phyloP scores from a whole-genome alignment of 1,140 invertebrate species.

The Eueides isabella region DNA sequence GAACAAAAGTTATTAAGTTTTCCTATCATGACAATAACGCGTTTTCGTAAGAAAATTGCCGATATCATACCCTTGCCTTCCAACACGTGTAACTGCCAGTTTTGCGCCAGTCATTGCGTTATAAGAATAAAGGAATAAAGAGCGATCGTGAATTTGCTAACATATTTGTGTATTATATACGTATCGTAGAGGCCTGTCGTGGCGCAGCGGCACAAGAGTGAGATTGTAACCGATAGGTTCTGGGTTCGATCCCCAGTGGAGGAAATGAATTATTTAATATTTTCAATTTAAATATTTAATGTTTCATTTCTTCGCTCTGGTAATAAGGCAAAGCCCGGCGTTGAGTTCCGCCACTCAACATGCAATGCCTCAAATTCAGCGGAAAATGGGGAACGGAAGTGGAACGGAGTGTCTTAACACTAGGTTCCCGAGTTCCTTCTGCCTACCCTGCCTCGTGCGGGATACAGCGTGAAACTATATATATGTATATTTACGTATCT shows the following conservation, averaged over 20 bases:
- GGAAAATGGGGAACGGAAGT: not conserved
- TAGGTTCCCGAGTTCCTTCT: not conserved
- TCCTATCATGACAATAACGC: not conserved
- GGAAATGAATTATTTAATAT: too few relatives aligned
- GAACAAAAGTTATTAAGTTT: not conserved
- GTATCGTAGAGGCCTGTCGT: not conserved
- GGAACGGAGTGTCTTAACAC: not conserved
- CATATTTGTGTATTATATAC: not conserved
- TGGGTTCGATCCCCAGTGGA: not conserved
- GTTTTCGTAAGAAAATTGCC: not conserved
- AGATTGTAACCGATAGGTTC: not conserved
- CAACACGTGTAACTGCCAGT: constrained; percentile 1
- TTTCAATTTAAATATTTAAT: not conserved
- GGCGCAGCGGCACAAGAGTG: not conserved
- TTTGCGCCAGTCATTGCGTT: constrained; percentile 7
- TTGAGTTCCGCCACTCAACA: not conserved
- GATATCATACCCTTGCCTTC: constrained; percentile 2
- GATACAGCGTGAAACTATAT: not conserved
- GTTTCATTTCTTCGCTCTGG: not conserved
- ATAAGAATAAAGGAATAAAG: not conserved
- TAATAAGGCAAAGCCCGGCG: not conserved
- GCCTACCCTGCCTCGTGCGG: not conserved
- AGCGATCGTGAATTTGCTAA: not conserved
- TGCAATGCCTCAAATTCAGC: not conserved
- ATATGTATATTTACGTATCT: too few relatives aligned